A percentile compares a stretch with the other conserved stretches of the same genome.
These are phyloP conservation scores for Porites lutea DNA, from an alignment of 64 coral and sea anemone species.

Conservation along the genomic window DNA sequence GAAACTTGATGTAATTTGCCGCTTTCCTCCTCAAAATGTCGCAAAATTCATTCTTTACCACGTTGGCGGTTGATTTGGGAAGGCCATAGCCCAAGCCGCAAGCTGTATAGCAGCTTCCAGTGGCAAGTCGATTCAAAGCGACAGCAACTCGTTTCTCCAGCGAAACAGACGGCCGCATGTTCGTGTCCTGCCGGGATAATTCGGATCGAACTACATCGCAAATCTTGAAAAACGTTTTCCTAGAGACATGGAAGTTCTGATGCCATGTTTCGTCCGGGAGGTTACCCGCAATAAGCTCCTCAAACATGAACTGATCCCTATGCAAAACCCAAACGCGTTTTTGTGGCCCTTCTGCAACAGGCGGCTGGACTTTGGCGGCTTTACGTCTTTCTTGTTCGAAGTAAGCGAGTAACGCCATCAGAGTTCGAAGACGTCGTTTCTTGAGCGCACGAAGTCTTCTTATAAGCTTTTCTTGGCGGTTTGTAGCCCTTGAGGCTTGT, in stretches of 20 bases:
- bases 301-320: constrained; percentile 53
- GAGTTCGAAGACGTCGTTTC: constrained; percentile 41
- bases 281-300: constrained; percentile 46
- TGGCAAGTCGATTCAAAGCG: constrained; percentile 52
- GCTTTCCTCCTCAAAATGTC: constrained; percentile 61
- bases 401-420: constrained; percentile 29
- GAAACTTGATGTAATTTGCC: constrained; percentile 38
- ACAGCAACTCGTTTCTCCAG: constrained; percentile 58
- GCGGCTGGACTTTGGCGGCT: not conserved
- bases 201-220: constrained; percentile 54
- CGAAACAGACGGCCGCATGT: constrained; percentile 53
- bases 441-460: constrained; percentile 18
- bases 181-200: constrained; percentile 49
- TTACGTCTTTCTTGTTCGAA: not conserved
- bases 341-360: constrained; percentile 7
- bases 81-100: constrained; percentile 45
- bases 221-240: constrained; percentile 63
- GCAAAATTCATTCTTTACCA: constrained; percentile 68
- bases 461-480: not conserved
- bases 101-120: constrained; percentile 46
- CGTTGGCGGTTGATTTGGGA: constrained; percentile 55
- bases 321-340: constrained; percentile 56
- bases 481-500: not conserved
- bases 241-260: constrained; percentile 53
- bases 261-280: constrained; percentile 48